Conservation (phyloP, 1,140 invertebrate genomes). For the Drosophila punjabiensis region DNA sequence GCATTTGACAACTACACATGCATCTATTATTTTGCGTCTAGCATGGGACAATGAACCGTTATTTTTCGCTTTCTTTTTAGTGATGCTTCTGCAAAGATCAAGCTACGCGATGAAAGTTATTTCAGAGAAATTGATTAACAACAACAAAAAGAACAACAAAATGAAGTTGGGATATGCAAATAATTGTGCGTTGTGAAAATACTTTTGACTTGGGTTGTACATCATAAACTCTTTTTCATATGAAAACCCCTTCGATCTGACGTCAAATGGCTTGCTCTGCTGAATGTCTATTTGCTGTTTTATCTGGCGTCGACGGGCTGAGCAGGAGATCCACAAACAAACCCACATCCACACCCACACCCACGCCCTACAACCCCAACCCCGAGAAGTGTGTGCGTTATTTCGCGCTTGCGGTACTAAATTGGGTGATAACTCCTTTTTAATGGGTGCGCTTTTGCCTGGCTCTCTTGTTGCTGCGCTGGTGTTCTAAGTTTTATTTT, state of each 20-base stretch:
- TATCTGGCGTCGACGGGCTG: constrained; percentile 50
- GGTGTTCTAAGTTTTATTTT: constrained; percentile 78
- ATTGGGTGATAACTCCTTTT: constrained; percentile 82
- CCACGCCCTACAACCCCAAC: neutral
- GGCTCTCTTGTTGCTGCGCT: constrained; percentile 43
- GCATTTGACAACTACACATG: no score
- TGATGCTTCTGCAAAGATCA: no score
- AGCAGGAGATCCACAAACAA: constrained; percentile 12
- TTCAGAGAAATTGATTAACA: no score
- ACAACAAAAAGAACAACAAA: no score
- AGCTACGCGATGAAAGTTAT: no score
- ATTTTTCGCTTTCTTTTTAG: no score
- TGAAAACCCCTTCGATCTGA: constrained; percentile 50
- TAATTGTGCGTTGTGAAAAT: no score
- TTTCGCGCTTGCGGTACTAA: constrained; percentile 81
- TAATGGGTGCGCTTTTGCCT: constrained; percentile 63
- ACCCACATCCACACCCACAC: no score
- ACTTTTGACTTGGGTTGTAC: neutral
- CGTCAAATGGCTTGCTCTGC: constrained; percentile 67
- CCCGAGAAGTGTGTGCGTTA: constrained; percentile 57
- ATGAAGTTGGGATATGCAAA: no score
- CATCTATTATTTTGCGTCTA: no score
- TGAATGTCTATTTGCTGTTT: constrained; percentile 70
- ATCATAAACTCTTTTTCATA: constrained; percentile 24
- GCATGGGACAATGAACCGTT: no score